phyloP scores from a whole-genome alignment of 1,140 invertebrate genomes.

The Dreissena polymorpha region DNA sequence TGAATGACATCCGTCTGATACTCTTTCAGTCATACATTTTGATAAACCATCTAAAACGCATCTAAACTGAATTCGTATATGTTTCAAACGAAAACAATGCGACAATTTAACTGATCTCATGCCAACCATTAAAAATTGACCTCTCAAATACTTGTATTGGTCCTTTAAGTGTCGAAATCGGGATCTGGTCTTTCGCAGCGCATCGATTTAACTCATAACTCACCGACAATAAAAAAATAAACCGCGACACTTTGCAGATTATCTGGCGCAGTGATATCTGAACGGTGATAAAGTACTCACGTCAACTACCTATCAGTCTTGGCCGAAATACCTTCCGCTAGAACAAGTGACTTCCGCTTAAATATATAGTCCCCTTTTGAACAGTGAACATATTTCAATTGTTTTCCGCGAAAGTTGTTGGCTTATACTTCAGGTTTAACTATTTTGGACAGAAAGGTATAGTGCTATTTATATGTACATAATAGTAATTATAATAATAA shows the following conservation, averaged over 20 bases:
- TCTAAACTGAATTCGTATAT: too few species aligned
- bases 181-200: conserved; percentile 36
- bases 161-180: conserved; percentile 23
- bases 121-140: conserved; percentile 7
- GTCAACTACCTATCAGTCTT: conserved; percentile 36
- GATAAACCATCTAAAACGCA: too few species aligned
- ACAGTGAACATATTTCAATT: too few species aligned
- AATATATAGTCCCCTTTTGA: too few species aligned
- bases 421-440: too few species aligned
- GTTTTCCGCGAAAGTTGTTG: too few species aligned
- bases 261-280: conserved; percentile 35
- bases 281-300: conserved; percentile 23
- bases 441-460: too few species aligned
- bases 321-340: conserved; percentile 31
- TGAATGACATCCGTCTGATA: too few species aligned
- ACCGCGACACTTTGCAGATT: conserved; percentile 49
- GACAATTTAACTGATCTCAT: not conserved
- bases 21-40: too few species aligned
- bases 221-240: conserved; percentile 53
- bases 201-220: conserved; percentile 53
- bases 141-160: conserved; percentile 6
- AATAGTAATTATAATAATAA: too few species aligned
- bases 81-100: too few species aligned
- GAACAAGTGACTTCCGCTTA: conserved; percentile 42
- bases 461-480: too few species aligned